These are phyloP conservation scores for Myopa tessellatipennis DNA, from an alignment of 2,888 invertebrate genomes.

Conservation along the genomic window DNA sequence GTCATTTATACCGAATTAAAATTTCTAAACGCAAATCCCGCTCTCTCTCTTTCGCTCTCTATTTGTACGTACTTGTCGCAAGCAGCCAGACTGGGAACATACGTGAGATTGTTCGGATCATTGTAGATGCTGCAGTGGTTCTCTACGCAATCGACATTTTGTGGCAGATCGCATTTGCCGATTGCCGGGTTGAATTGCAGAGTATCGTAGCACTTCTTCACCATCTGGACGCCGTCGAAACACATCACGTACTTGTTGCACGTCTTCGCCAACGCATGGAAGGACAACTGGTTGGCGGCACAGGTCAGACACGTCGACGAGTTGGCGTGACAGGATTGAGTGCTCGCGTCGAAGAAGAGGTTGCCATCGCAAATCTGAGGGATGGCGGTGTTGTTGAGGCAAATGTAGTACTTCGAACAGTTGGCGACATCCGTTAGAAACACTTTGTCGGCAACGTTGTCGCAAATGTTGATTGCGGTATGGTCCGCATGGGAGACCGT, in stretches of 20 bases:
- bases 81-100: constrained; percentile 41
- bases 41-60: background rate
- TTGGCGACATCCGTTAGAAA: constrained; percentile 49
- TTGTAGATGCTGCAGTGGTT: constrained; percentile 49
- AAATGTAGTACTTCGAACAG: constrained; percentile 48
- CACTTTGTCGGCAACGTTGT: constrained; percentile 46
- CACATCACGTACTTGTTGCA: constrained; percentile 53
- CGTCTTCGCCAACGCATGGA: constrained; percentile 45
- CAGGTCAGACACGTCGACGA: constrained; percentile 42
- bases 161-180: constrained; percentile 50
- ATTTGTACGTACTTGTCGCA: constrained; percentile 47
- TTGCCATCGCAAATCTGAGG: constrained; percentile 42
- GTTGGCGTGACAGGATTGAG: constrained; percentile 44
- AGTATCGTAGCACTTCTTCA: constrained; percentile 48
- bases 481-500: constrained; percentile 14
- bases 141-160: constrained; percentile 51
- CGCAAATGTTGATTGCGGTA: constrained; percentile 48
- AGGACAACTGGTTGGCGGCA: constrained; percentile 21
- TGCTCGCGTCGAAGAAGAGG: constrained; percentile 43
- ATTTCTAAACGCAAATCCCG: too few species aligned
- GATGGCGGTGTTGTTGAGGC: constrained; percentile 41
- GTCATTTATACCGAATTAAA: too few species aligned
- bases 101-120: constrained; percentile 41
- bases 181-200: constrained; percentile 51
- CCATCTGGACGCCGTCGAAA: constrained; percentile 43